Base-by-base conservation (phyloP, 2,113 vertebrate genomes). In the Prunella fulvescens region DNA sequence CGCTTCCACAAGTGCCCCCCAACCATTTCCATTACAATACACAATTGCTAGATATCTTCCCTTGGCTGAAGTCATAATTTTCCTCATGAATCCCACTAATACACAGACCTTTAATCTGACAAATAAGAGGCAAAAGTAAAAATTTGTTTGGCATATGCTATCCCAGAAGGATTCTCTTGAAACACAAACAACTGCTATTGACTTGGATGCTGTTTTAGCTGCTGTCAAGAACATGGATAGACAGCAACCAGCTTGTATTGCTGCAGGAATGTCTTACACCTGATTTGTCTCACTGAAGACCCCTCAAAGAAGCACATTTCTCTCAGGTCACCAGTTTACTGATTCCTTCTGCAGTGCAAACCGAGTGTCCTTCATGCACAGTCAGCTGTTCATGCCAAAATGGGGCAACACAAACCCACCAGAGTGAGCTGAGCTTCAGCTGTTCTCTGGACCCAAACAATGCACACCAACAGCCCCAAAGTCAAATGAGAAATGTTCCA, bases 151-250 rank as follows among this genome's bases (percentile, higher is more conserved):
- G 74, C 40, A 61, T 86, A 45, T 26, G 37, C 56, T 78, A 76
- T 33, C 90, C 65, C 33, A 70, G 86, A 86, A 94, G 48, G 51
- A 94, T 83, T 86, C n/a, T 56, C 22, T 73, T 86, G 26, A 54
- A 95, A 95, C 62, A 64, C 84, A 81, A 88, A 93, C 78, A 78
- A 61, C 70, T 70, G 67, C 56, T 76, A 69, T 58, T 93, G 94
- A 92, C 73, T 61, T 42, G 81, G 58, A 93, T 58, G 87, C 76
- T 74, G 47, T 53, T 95, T 95, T 81, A 92, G 83, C 51, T 92
- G 86, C 87, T 83, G 84, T 96, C 48, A 93, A 76, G 94, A 97
- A 54, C 61, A 44, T 10, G 53, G 77, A 81, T 40, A 71, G 58
- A 92, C 48, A 48, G 86, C 28, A 83, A 69, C 17, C 48, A 71